Base-by-base conservation (phyloP, 92 coral and sea anemone species). In the Chrysogorgia sp. region DNA sequence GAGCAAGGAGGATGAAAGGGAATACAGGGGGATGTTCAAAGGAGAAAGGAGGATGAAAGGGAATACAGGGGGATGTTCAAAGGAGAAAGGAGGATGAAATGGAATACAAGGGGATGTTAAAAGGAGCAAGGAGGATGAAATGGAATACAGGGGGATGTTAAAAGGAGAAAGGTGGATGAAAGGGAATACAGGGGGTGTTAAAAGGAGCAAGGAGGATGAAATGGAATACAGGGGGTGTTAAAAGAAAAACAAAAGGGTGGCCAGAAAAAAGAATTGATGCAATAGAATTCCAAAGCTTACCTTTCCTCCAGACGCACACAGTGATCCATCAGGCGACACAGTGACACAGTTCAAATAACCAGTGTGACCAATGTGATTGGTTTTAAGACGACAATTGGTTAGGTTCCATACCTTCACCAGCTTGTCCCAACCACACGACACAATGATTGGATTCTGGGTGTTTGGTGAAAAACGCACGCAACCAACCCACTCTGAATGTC, bases 221-320 rank as follows among this genome's bases (percentile, higher is more conserved):
- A 47, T 12, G 15, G 53, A 6, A 47, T 5, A 12, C 5, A 37
- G 43, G 43, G 12, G 12, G 43, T 7, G 15, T 7, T 12, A 15
- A 6, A 47, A 47, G 53, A 15, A 15, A 2, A n/a, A 47, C 2
- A 6, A n/a, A 2, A 47, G 15, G 10, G 53, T 7, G n/a, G 10
- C n/a, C n/a, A n/a, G n/a, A n/a, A n/a, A 47, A 12, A 37, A 37
- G 6, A 37, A 37, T 37, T 5, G 43, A 37, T 4, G 43, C 43
- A 37, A 37, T n/a, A n/a, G 12, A 37, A 37, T 12, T 12, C 5
- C 43, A 37, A 37, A 5, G 15, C 7, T 47, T 47, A 90, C 94
- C 89, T 92, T 96, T 48, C 99, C 99, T 55, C 99, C 99, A 1
- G 99, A 96, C 0, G 97, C 99, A 88, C 99, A 96, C 63, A 96